Conservation (phyloP, 1,140 invertebrate genomes). For the Globodera ellingtonae region DNA sequence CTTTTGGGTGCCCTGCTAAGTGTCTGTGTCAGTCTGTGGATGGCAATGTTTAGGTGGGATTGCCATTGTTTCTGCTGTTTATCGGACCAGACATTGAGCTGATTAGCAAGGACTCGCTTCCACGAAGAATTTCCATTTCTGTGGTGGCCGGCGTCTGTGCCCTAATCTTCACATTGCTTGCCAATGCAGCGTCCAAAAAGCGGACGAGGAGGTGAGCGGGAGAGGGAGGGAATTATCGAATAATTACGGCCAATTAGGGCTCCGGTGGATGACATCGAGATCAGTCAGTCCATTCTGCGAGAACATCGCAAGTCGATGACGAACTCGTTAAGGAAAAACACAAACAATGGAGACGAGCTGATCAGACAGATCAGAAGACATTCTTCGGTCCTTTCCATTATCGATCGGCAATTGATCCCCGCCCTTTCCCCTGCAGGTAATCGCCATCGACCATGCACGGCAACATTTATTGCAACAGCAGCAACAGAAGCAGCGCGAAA, state of each 20-base stretch:
- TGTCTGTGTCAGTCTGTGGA: conserved; percentile 27
- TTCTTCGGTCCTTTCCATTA: conserved; percentile 17
- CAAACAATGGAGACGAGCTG: conserved; percentile 17
- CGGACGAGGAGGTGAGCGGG: conserved; percentile 9
- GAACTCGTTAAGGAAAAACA: conserved; percentile 19
- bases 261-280: conserved; percentile 23
- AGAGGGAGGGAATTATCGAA: background rate
- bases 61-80: background rate
- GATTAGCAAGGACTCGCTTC: background rate
- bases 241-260: background rate
- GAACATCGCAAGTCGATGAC: conserved; percentile 32
- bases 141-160: conserved; percentile 20
- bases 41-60: conserved; percentile 26
- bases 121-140: conserved; percentile 18
- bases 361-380: conserved; percentile 28
- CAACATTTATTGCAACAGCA: conserved; percentile 22
- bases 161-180: conserved; percentile 22
- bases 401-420: background rate
- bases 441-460: conserved; percentile 17
- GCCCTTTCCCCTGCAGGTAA: conserved; percentile 6
- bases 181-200: conserved; percentile 15
- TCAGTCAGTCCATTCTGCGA: conserved; percentile 23
- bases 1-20: conserved; percentile 19
- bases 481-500: background rate
- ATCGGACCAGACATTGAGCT: background rate